Conservation (phyloP, 2,797 vertebrate genomes). For the Melanotaenia pygmaea region DNA sequence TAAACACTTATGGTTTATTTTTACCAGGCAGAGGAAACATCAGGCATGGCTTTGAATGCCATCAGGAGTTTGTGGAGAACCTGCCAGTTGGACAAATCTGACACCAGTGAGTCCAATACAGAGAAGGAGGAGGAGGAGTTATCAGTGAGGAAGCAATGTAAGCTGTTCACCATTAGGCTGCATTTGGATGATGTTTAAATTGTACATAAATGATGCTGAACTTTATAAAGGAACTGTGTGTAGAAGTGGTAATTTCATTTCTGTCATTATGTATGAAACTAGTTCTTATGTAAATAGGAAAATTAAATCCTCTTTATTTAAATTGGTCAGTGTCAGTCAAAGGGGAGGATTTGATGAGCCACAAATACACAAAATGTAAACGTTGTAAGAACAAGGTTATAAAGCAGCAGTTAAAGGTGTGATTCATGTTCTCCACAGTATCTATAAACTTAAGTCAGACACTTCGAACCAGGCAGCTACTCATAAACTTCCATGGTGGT, state of each 20-base stretch:
- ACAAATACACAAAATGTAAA: conserved; percentile 3
- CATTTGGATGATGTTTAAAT: background rate
- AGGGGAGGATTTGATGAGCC: conserved; percentile 20
- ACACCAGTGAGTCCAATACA: conserved; percentile 54
- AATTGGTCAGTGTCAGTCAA: conserved; percentile 5
- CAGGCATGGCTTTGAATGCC: conserved; percentile 25
- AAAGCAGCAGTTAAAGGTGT: background rate
- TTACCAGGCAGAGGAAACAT: conserved; percentile 46
- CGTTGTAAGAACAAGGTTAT: background rate
- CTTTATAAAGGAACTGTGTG: background rate
- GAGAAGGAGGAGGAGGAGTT: conserved; percentile 34
- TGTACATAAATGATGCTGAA: background rate
- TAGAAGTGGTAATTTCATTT: background rate
- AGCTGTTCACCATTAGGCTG: conserved; percentile 36
- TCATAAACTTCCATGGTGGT: conserved; percentile 71
- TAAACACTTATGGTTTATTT: background rate
- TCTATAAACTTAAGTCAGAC: conserved; percentile 59
- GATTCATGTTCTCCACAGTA: conserved; percentile 70
- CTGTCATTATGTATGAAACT: conserved; percentile 45
- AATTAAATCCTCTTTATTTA: conserved; percentile 7
- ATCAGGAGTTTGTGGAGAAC: conserved; percentile 59
- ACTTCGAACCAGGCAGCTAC: conserved; percentile 76
- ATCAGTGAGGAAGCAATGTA: conserved; percentile 67
- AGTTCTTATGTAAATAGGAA: conserved; percentile 28
- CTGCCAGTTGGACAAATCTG: conserved; percentile 41